These are phyloP conservation scores for Sinocyclocheilus maitianheensis DNA, from an alignment of 2,113 vertebrate genomes.

Conservation along the genomic window DNA sequence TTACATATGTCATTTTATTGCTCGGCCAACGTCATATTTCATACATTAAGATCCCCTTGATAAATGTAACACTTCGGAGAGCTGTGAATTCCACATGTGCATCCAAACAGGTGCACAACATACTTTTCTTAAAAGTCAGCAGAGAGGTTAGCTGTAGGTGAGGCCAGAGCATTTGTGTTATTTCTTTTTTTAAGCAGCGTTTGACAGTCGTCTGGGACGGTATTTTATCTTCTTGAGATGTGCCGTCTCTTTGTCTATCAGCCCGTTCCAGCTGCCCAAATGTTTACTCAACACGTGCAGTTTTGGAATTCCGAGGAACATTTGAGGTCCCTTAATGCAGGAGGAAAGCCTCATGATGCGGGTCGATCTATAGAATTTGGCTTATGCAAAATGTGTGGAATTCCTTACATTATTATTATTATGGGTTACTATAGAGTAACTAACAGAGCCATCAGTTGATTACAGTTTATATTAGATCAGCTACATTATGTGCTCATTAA, in stretches of 20 bases:
- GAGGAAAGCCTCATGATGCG: background rate
- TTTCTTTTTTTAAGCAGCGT: slow-evolving; percentile 15
- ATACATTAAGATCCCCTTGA: background rate
- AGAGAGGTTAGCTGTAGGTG: background rate
- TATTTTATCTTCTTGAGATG: slow-evolving; percentile 46
- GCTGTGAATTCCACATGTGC: background rate
- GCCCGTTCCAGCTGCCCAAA: slow-evolving; percentile 36
- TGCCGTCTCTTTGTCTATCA: slow-evolving; percentile 41
- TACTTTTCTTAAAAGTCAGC: background rate
- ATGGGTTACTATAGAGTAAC: background rate
- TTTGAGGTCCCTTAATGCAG: background rate
- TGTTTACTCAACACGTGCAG: slow-evolving; percentile 65
- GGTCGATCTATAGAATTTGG: background rate
- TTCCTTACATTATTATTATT: background rate
- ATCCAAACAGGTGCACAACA: background rate
- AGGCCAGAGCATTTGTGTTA: background rate
- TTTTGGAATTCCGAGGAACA: background rate
- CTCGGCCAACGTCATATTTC: background rate
- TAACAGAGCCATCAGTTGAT: background rate
- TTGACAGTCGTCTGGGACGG: slow-evolving; percentile 27
- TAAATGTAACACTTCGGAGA: background rate
- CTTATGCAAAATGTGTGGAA: background rate
- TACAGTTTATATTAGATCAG: background rate
- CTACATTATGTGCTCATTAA: background rate
- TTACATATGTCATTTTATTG: background rate